Base-by-base conservation (phyloP, 1,140 invertebrate genomes). In the Saccostrea cuccullata region DNA sequence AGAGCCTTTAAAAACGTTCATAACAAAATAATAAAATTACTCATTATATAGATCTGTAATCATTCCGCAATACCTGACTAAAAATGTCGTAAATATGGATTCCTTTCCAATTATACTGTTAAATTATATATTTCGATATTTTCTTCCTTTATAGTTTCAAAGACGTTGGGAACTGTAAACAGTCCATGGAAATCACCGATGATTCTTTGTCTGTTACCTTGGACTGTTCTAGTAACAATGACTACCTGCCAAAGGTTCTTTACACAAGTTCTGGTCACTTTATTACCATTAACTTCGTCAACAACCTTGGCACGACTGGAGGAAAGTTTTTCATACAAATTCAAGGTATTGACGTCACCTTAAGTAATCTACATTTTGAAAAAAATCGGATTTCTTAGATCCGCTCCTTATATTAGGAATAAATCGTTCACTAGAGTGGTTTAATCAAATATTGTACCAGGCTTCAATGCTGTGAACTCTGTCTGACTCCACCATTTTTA, bases 281-380 rank as follows among this genome's bases (percentile, higher is more conserved):
- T 20, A 36, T 88, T 26, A 67, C 47, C 23, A 55, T 88, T 30
- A 12, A 70, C 30, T 55, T 88, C n/a, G 20, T 20, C 2, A 64
- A 88, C 17, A 77, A 85, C 23, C 67, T 85, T 13, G 60, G 47
- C 2, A 23, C 15, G 5, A 30, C 20, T 73, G 87, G 47, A n/a
- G 87, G 87, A n/a, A 84, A 88, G 55, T 88, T 70, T 77, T 85
- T 88, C 30, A 55, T 88, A 20, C 70, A 58, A 58, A 47, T 88
- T 11, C 56, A 88, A 88, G 87, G 87, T 88, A 77, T 36, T 30
- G 30, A 64, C n/a, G 58, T 64, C 47, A 47, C 6, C 47, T 47
- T 5, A 3, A 5, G 47, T 47, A 47, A 47, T 3, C 1, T 47
- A 47, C 30, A 47, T 8, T 47, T 47, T 47, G n/a, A n/a, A n/a